Evolutionary conservation across 2,888 invertebrate species (phyloP).

Genomic region (Tolmerus cingulatus): DNA sequence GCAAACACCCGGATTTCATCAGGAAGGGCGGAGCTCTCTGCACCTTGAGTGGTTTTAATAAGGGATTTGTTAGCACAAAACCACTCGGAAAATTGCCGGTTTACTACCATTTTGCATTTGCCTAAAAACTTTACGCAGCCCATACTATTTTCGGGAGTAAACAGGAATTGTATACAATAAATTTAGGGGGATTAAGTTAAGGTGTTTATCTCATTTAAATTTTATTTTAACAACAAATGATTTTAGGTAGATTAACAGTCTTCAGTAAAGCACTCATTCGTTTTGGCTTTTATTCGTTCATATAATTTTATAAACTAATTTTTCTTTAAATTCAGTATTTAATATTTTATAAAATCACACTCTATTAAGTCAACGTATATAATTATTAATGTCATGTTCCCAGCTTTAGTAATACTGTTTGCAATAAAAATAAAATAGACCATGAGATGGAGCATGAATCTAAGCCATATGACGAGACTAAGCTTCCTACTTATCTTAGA

Average conservation of each 20-base stretch:
- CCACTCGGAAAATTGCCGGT: not conserved
- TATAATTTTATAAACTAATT: not conserved
- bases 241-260: no score
- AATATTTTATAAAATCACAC: not conserved
- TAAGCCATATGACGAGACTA: not conserved
- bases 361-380: not conserved
- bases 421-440: not conserved
- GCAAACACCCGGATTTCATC: not conserved
- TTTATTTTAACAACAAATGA: not conserved
- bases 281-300: no score
- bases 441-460: not conserved
- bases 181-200: not conserved
- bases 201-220: not conserved
- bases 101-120: not conserved
- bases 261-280: no score
- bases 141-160: not conserved
- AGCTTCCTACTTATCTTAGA: not conserved
- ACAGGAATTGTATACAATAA: not conserved
- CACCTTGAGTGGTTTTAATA: not conserved
- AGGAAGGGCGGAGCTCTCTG: not conserved
- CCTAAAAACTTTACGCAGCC: not conserved
- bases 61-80: not conserved
- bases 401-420: not conserved
- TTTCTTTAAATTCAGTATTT: no score
- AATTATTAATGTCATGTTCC: not conserved